A percentile compares a stretch with the other conserved stretches of the same genome.
These are phyloP conservation scores for Melinaea menophilus DNA, from an alignment of 2,888 invertebrate genomes.

Conservation along the genomic window DNA sequence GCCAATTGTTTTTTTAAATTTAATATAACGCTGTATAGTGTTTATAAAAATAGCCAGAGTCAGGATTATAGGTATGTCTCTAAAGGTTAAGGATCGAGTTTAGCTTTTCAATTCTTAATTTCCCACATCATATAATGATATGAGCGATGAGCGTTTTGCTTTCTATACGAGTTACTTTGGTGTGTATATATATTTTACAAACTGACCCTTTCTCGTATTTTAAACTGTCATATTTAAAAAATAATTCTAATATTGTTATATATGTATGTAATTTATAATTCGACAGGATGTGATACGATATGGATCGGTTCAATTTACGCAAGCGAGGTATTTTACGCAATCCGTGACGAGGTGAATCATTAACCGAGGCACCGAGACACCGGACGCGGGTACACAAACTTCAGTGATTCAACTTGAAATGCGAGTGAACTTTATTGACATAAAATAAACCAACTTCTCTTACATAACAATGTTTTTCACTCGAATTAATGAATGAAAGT, in stretches of 20 bases:
- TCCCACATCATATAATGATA: too few relatives aligned
- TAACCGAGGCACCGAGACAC: slow-evolving; percentile 17
- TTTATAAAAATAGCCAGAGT: too few relatives aligned
- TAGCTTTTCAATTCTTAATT: too few relatives aligned
- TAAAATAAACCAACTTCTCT: slow-evolving; percentile 18
- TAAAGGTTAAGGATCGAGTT: too few relatives aligned
- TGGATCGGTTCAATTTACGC: slow-evolving; percentile 52
- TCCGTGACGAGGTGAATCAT: slow-evolving; percentile 32
- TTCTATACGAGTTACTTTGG: too few relatives aligned
- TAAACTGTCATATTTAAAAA: too few relatives aligned
- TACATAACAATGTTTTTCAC: slow-evolving; percentile 27
- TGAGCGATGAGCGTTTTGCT: too few relatives aligned
- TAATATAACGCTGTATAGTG: too few relatives aligned
- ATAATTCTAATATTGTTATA: background rate
- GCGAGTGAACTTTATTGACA: slow-evolving; percentile 34
- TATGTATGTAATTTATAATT: slow-evolving; percentile 19
- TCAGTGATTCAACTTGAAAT: slow-evolving; percentile 36
- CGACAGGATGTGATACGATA: slow-evolving; percentile 58
- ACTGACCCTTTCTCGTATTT: too few relatives aligned
- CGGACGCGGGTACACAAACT: slow-evolving; percentile 22
- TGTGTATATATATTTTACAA: too few relatives aligned
- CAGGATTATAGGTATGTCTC: too few relatives aligned
- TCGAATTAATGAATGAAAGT: slow-evolving; percentile 30
- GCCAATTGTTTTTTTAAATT: too few relatives aligned
- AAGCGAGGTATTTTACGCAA: slow-evolving; percentile 45